Base-by-base conservation (phyloP, 35 echinoderm and acorn worm genomes). In the Eucidaris tribuloides region DNA sequence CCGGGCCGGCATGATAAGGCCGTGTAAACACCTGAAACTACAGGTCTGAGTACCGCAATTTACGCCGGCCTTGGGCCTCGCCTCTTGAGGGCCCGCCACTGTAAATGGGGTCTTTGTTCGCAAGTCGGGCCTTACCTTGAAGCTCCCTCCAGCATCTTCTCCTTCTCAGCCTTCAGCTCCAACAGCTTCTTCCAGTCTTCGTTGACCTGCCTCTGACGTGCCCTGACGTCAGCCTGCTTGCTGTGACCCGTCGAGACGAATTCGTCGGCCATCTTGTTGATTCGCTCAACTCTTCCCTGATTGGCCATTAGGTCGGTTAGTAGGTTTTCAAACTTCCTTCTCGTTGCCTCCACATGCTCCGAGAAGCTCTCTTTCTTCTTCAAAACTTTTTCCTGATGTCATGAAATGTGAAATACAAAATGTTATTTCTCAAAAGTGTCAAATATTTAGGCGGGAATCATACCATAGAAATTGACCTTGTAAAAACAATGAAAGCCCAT, bases 201-300 rank as follows among this genome's bases (percentile, higher is more conserved):
- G 34, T 93, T 92, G 25, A 93, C 60, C 49, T 99, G 87, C 55
- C 87, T 93, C 79, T 97, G 96, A 60, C 96, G 62, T 2, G 54
- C 56, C 62, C 90, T 86, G 1, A 92, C 96, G 17, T 89, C 96
- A 0, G 59, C 56, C 42, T 93, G 90, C 62, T 99, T 93, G 87
- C 96, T 99, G 61, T 99, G 96, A 29, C 94, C 90, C 20, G 87
- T 99, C 30, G 77, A 44, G 4, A 99, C 96, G 87, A 99, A 99
- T 61, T 85, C 85, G 70, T 99, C 87, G 2, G 96, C 96, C 90
- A 99, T 93, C 76, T 99, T 93, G 63, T 93, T 99, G 66, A 99
- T 93, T 1, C 90, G 76, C 58, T 90, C 91, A 0, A 99, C 60
- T 33, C 95, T 84, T 45, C 81, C 72, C 45, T 86, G 83, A 40